Evolutionary conservation across 2,888 invertebrate genomes (phyloP).

Genomic region (Chloromyia formosa): DNA sequence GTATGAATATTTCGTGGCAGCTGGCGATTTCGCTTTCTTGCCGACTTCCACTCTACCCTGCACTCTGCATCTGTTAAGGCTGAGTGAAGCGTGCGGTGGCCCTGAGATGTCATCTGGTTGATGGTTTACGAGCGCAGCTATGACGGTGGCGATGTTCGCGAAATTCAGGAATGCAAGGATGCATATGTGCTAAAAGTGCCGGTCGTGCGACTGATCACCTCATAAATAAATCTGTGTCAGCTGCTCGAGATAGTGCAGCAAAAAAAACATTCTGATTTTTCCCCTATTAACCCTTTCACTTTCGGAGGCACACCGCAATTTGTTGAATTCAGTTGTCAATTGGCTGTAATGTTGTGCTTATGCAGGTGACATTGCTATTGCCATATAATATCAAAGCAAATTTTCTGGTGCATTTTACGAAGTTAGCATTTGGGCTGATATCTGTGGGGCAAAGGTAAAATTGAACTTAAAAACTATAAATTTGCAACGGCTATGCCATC

Average conservation of each 20-base stretch:
- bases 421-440: neutral
- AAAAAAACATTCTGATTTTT: no score
- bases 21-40: slow-evolving; percentile 5
- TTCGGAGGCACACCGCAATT: no score
- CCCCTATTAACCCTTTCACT: no score
- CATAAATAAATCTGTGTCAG: neutral
- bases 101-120: slow-evolving; percentile 38
- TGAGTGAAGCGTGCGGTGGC: neutral
- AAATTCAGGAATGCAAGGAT: slow-evolving; percentile 29
- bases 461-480: neutral
- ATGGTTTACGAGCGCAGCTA: slow-evolving; percentile 1
- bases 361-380: no score
- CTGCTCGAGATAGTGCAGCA: slow-evolving; percentile 3
- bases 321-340: neutral
- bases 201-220: no score
- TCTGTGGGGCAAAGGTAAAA: neutral
- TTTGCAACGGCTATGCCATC: no score
- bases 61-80: neutral
- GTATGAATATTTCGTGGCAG: neutral
- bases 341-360: neutral
- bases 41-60: neutral
- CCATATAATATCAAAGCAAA: neutral
- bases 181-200: slow-evolving; percentile 17
- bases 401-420: no score
- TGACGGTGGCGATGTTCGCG: slow-evolving; percentile 2